Base-by-base conservation (phyloP, 2,797 vertebrate genomes). In the Pelochelys cantorii region DNA sequence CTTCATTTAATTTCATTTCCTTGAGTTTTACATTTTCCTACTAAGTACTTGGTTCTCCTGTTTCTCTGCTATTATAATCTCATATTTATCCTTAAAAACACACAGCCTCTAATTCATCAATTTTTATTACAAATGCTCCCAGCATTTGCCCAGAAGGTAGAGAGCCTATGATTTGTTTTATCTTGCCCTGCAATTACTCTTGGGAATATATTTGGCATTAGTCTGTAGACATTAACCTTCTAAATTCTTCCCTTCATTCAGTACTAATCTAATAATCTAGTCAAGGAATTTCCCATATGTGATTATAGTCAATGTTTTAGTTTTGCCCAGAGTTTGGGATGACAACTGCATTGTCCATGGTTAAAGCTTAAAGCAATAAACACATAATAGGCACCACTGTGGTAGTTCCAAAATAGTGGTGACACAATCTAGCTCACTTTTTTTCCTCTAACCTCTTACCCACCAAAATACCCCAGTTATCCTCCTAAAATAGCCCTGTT, bases 201-300 rank as follows among this genome's bases (percentile, higher is more conserved):
- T 81, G 57, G 93, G 81, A 53, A 60, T 59, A 6, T 84, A 85
- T 94, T 97, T 97, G 84, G 12, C 42, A 59, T 6, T 84, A 84
- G 77, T 95, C 12, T 74, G 23, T 83, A 68, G 68, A 87, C 94
- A 84, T 93, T 86, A 83, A 34, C 85, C 82, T 91, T 96, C 81
- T 94, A 92, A 84, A 87, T 85, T 85, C 89, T 93, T 88, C 84
- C 81, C 37, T 93, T 95, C 55, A 34, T 68, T 95, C 65, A 74
- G 94, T 77, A 90, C 20, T 80, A 55, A 7, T 34, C 15, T 60
- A 83, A 83, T 83, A 89, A 85, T 62, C 1, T 0, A 87, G 27
- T 14, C 52, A 92, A 84, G 74, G 87, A 93, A 37, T 91, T 94
- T 94, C 56, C 57, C 34, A 60, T 0, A 65, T 48, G 10, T 90